These are phyloP conservation scores for Nomada ruficornis DNA, from an alignment of 2,888 invertebrate genomes.

Conservation along the genomic window DNA sequence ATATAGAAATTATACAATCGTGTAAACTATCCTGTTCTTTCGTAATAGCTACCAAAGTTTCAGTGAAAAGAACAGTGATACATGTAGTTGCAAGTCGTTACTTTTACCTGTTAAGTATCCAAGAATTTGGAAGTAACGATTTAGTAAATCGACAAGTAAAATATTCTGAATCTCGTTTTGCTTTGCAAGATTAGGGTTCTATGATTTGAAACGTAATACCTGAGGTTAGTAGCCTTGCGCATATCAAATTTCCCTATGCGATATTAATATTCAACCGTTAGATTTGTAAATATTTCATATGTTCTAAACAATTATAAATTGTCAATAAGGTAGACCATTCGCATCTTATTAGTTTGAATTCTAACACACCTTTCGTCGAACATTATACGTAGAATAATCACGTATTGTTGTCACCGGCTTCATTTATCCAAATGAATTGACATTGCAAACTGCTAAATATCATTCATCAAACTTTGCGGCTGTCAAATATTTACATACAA, in stretches of 20 bases:
- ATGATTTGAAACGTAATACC: slow-evolving; percentile 58
- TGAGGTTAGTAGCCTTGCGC: slow-evolving; percentile 40
- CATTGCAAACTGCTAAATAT: slow-evolving; percentile 55
- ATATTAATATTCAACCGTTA: slow-evolving; percentile 12
- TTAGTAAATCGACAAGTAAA: slow-evolving; percentile 23
- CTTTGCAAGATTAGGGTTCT: slow-evolving; percentile 30
- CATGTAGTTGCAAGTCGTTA: neutral
- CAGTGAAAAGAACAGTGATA: slow-evolving; percentile 11
- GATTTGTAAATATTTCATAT: slow-evolving; percentile 31
- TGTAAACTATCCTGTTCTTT: neutral
- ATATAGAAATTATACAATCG: slow-evolving; percentile 4
- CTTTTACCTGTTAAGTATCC: neutral
- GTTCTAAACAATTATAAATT: slow-evolving; percentile 36
- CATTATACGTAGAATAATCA: slow-evolving; percentile 49
- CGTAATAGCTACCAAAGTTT: neutral
- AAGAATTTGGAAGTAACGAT: slow-evolving; percentile 22
- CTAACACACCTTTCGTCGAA: slow-evolving; percentile 45
- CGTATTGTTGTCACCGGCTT: slow-evolving; percentile 31
- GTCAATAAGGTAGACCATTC: slow-evolving; percentile 24
- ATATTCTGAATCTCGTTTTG: slow-evolving; percentile 19
- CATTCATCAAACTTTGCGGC: slow-evolving; percentile 45
- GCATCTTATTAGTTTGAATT: slow-evolving; percentile 20
- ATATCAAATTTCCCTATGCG: neutral
- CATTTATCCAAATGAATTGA: slow-evolving; percentile 61
- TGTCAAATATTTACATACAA: slow-evolving; percentile 69